These are phyloP conservation scores for Smithornis capensis DNA, from an alignment of 2,113 vertebrate species.

Conservation along the genomic window DNA sequence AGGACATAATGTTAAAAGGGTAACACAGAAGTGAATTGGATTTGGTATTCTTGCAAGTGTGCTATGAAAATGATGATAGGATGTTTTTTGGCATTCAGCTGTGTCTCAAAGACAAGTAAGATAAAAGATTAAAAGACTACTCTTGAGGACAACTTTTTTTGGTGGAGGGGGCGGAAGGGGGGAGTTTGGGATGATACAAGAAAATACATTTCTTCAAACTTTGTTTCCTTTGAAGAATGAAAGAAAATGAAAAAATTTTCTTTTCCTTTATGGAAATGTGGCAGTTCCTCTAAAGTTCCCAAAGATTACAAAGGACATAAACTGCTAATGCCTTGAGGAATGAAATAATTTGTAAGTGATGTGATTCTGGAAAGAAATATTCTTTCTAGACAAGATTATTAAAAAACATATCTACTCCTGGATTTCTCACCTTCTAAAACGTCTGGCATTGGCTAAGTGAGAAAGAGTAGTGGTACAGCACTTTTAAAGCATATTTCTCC, in stretches of 20 bases:
- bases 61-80: not conserved
- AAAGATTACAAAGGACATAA: not conserved
- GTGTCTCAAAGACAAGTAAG: not conserved
- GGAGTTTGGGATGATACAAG: not conserved
- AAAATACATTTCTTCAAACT: not conserved
- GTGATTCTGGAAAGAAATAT: not conserved
- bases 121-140: not conserved
- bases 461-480: not conserved
- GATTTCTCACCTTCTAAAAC: not conserved
- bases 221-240: not conserved
- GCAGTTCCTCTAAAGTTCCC: not conserved
- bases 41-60: not conserved
- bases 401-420: not conserved
- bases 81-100: not conserved
- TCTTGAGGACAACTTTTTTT: not conserved
- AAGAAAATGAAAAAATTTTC: not conserved
- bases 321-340: not conserved
- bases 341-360: not conserved
- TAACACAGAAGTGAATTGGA: accelerated
- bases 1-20: not conserved
- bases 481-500: not conserved
- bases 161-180: not conserved
- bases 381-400: not conserved
- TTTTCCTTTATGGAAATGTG: not conserved
- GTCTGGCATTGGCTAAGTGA: not conserved